Percentiles rank a stretch among this genome's conserved stretches.
Conservation (phyloP, 2,888 invertebrate species). For the Kuschelorhynchus macadamiae region DNA sequence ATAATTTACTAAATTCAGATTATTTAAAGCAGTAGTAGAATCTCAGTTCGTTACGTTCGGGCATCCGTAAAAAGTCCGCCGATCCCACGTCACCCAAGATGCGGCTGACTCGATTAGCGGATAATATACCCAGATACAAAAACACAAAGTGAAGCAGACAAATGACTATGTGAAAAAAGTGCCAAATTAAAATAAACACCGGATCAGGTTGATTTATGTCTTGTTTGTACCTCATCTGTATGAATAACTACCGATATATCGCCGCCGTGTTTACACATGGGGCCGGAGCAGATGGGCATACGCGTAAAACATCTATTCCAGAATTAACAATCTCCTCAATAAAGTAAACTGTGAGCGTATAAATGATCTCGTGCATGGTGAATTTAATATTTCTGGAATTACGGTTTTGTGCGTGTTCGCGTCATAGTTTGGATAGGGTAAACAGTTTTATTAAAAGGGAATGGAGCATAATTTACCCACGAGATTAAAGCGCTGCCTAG, state of each 20-base stretch:
- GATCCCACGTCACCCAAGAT: too few species aligned
- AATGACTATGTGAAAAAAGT: conserved; percentile 36
- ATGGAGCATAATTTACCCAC: conserved; percentile 16
- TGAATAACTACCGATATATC: conserved; percentile 38
- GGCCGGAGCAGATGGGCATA: conserved; percentile 33
- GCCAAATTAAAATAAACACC: conserved; percentile 40
- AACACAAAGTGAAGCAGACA: conserved; percentile 34
- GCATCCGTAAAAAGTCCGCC: too few species aligned
- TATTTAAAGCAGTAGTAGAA: too few species aligned
- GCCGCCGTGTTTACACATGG: conserved; percentile 31
- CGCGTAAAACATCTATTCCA: conserved; percentile 36
- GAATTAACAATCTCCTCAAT: conserved; percentile 32
- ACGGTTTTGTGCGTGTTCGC: conserved; percentile 23
- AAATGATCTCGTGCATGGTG: conserved; percentile 33
- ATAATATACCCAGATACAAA: conserved; percentile 14
- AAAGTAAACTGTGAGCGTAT: conserved; percentile 39
- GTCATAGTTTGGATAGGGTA: conserved; percentile 3
- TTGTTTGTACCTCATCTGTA: conserved; percentile 41
- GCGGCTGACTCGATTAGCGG: too few species aligned
- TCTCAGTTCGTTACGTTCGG: too few species aligned
- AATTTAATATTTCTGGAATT: conserved; percentile 37
- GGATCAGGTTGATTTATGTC: conserved; percentile 12
- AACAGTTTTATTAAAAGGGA: conserved; percentile 20
- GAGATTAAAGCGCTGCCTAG: not conserved
- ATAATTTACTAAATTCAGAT: too few species aligned